Evolutionary conservation across 2,888 invertebrate species (phyloP), one percentile per base, ranked within the genome.

Genomic region (Cremastinae sp.): DNA sequence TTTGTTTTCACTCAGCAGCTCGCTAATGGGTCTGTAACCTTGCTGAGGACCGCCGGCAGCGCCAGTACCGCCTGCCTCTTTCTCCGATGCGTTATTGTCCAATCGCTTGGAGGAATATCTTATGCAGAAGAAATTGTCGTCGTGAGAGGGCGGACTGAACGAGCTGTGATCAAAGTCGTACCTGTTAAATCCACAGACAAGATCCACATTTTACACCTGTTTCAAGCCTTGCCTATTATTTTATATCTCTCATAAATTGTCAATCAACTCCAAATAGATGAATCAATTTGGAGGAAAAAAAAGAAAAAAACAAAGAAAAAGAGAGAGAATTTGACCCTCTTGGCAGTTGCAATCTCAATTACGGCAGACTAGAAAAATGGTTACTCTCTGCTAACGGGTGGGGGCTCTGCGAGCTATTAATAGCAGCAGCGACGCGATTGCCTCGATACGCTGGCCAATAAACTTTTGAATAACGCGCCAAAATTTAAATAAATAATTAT

Each of bases 121-220:
- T 81, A 94, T 92, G 86, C 92, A 93, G 88, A 94, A 93, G 87
- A 95, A 95, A 62, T 93, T 93, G 84, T 95, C 95, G 88, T 95
- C 95, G 47, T 94, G 92, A 22, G 94, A 92, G 1, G 95, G 95
- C 16, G 95, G 95, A 14, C 95, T 95, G 80, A 93, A 92, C 9
- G 93, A 89, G 64, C 87, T 90, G 70, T 92, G 91, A 77, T 92
- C 92, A 78, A 92, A 90, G 84, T 93, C 92, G 81, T 92, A 92
- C 85, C 93, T 92, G 86, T 1, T 87, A 86, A 61, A 41, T 14
- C 49, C 36, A 10, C 2, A 2, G 5, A 28, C 2, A 28, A 28
- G 5, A 28, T 28, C 28, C 28, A 3, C 28, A 28, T n/a, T n/a
- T n/a, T n/a, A n/a, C n/a, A 28, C 2, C 5, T 28, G 28, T 3